A percentile compares a stretch with the other conserved stretches of the same genome.
Conservation (phyloP, 2,888 invertebrate species). For the Thymelicus acteon region DNA sequence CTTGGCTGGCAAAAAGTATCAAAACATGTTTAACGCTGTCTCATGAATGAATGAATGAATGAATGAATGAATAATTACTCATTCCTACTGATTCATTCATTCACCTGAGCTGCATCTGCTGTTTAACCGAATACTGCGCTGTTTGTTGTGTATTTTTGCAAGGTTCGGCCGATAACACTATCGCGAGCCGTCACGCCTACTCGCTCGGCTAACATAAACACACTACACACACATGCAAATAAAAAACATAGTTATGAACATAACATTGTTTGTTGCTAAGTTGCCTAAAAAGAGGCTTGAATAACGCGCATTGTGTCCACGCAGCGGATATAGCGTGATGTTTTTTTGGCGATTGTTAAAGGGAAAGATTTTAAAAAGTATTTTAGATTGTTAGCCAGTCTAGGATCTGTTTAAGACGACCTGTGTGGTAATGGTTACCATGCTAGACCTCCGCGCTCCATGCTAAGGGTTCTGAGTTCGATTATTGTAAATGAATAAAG, state of each 20-base stretch:
- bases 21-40: no score
- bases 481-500: no score
- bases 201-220: conserved; percentile 52
- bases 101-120: conserved; percentile 52
- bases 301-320: conserved; percentile 40
- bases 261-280: conserved; percentile 65
- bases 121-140: conserved; percentile 53
- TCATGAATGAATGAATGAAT: no score
- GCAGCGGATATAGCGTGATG: conserved; percentile 19
- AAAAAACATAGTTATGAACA: conserved; percentile 37
- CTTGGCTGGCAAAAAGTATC: no score
- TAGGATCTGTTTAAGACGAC: no score
- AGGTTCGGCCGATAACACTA: conserved; percentile 78
- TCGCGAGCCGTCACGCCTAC: conserved; percentile 75
- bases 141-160: conserved; percentile 84
- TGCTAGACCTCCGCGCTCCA: no score
- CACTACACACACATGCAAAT: conserved; percentile 50
- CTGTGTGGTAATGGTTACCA: no score
- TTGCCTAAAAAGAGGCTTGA: conserved; percentile 63
- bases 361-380: no score
- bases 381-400: no score
- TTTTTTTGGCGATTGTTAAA: conserved; percentile 11
- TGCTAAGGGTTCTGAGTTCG: no score
- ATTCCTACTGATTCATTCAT: conserved; percentile 7
- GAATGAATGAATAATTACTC: no score